Conservation (phyloP, 2,888 invertebrate species). For the Octonoba sinensis region DNA sequence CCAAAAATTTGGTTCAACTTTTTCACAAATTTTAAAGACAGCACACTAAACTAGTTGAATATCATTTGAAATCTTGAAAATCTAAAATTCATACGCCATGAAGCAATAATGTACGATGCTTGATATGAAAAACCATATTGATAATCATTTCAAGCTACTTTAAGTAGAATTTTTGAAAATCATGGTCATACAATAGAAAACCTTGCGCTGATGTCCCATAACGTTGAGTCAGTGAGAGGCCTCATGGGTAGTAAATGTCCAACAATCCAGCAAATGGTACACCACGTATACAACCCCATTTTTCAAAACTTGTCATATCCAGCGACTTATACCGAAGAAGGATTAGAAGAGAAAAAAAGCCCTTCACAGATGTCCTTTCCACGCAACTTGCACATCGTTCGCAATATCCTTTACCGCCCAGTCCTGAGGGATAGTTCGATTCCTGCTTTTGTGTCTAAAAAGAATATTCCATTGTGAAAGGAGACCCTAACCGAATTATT, state of each 20-base stretch:
- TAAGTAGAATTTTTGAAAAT: too few species aligned
- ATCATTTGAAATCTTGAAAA: too few species aligned
- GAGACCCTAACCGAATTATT: conserved; percentile 51
- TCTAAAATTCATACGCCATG: too few species aligned
- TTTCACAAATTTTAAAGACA: too few species aligned
- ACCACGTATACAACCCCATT: not conserved
- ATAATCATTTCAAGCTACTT: too few species aligned
- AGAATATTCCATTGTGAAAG: conserved; percentile 35
- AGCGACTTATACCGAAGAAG: conserved; percentile 14
- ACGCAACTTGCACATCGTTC: conserved; percentile 10
- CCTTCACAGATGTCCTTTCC: conserved; percentile 49
- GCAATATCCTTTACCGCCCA: conserved; percentile 22
- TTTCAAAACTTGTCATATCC: conserved; percentile 32
- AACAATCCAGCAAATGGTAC: conserved; percentile 43
- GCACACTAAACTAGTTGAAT: too few species aligned
- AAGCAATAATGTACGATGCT: too few species aligned
- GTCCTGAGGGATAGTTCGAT: conserved; percentile 20
- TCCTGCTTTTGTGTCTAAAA: not conserved
- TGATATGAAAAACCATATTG: too few species aligned
- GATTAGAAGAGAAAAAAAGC: conserved; percentile 17
- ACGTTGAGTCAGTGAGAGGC: too few species aligned
- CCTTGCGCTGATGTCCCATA: too few species aligned
- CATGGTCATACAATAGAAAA: too few species aligned
- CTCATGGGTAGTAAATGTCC: not conserved
- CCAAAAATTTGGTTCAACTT: too few species aligned